A percentile compares a stretch with the other conserved stretches of the same genome.
phyloP scores from a whole-genome alignment of 1,140 invertebrate genomes.

The Bradysia coprophila region DNA sequence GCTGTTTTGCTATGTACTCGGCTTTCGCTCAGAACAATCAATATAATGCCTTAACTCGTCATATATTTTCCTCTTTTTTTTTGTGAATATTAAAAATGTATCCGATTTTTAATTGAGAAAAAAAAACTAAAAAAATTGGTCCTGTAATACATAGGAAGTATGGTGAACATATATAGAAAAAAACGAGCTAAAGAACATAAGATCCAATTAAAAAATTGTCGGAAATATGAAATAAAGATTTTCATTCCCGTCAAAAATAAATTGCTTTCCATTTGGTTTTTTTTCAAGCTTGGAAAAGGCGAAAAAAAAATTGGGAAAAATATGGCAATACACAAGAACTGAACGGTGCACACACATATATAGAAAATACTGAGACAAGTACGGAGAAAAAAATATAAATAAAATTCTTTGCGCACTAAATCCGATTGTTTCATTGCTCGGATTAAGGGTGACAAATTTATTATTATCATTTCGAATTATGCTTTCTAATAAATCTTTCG shows the following conservation, averaged over 20 bases:
- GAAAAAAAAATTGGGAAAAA: neutral
- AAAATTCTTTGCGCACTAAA: neutral
- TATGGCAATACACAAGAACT: too few species aligned
- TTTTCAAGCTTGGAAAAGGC: neutral
- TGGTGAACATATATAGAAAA: too few species aligned
- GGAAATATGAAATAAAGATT: neutral
- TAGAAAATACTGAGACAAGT: too few species aligned
- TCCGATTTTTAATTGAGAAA: neutral
- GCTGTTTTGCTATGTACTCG: neutral
- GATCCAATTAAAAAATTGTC: neutral
- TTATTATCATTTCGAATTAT: constrained; percentile 3
- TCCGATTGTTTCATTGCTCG: constrained; percentile 2
- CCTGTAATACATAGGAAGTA: neutral
- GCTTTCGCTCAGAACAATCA: neutral
- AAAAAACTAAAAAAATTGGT: neutral
- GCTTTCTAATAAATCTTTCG: constrained; percentile 2
- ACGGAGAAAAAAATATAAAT: too few species aligned
- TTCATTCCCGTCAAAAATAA: neutral
- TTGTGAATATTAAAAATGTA: neutral
- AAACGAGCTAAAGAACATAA: neutral
- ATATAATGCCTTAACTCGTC: neutral
- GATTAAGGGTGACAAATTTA: constrained; percentile 3
- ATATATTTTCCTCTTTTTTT: neutral
- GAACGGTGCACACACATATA: too few species aligned
- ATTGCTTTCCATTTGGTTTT: neutral